Evolutionary conservation across 1,140 invertebrate genomes (phyloP), one percentile per base, ranked within the genome.

Genomic region (Nasonia vitripennis): DNA sequence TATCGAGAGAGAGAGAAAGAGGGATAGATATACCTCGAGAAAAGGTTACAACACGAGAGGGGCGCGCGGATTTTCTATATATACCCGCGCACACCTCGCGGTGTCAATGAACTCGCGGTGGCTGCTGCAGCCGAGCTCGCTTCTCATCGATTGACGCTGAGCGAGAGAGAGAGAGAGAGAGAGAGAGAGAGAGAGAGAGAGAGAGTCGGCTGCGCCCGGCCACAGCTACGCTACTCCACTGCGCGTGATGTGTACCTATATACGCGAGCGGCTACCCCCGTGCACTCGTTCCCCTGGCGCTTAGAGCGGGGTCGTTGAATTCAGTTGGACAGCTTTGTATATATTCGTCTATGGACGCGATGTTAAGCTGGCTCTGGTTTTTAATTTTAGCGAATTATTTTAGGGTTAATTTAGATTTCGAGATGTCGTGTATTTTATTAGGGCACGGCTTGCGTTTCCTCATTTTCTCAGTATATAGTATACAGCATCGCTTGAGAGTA

Each of bases 101-200:
- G 68, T 71, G 85, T 86, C 85, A 82, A 73, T 83, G 85, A 86
- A 82, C 85, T 31, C 23, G 77, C 48, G 4, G 48, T 71, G 31
- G 48, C 67, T 17, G n/a, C 68, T 3, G 67, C 34, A 48, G 75
- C 78, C 5, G 27, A 27, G 71, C 55, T 70, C 31, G 27, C 55
- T 82, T 84, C 67, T 71, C 73, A 86, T 86, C 84, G 84, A 86
- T 86, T 71, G 34, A 79, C 68, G 82, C 67, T 9, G 67, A 6
- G n/a, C 5, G 27, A 27, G 27, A 1, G 27, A 27, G 27, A 27
- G 27, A 27, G 27, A 27, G 27, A 27, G 27, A 27, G 27, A 27
- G 27, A 27, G 27, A 2, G n/a, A 27, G 67, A 27, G 27, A 27
- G 27, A 27, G 27, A 27, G 27, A 27, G 27, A 27, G 1, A 27